Evolutionary conservation across 2,797 vertebrate genomes (phyloP).

Genomic region (Melanotaenia nigrans): DNA sequence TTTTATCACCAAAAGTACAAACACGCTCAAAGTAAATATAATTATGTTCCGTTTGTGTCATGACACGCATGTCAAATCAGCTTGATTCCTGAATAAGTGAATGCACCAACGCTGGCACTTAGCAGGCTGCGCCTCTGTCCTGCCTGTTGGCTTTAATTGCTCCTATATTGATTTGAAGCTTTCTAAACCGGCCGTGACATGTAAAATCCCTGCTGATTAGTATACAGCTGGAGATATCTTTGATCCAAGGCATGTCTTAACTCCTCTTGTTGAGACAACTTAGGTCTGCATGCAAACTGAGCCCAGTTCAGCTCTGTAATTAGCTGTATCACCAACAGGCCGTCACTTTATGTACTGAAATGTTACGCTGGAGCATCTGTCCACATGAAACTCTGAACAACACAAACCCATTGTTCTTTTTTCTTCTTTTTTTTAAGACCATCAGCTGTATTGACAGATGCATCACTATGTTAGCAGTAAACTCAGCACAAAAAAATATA

Average conservation of each 20-base stretch:
- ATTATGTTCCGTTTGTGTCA: neutral
- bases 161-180: slow-evolving; percentile 52
- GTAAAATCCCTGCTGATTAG: slow-evolving; percentile 56
- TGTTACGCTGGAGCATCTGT: neutral
- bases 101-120: slow-evolving; percentile 14
- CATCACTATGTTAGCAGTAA: too few species aligned
- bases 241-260: slow-evolving; percentile 40
- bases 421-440: neutral
- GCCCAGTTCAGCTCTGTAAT: slow-evolving; percentile 5
- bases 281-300: slow-evolving; percentile 2
- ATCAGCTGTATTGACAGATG: neutral
- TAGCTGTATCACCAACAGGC: neutral
- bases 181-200: slow-evolving; percentile 52
- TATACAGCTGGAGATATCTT: slow-evolving; percentile 46
- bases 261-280: slow-evolving; percentile 18
- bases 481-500: too few species aligned
- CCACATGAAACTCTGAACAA: neutral
- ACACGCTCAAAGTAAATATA: slow-evolving; percentile 10
- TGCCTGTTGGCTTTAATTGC: slow-evolving; percentile 51
- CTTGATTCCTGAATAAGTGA: slow-evolving; percentile 33
- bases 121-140: slow-evolving; percentile 27
- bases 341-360: neutral
- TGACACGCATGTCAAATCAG: slow-evolving; percentile 11
- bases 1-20: neutral
- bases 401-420: neutral